A percentile compares a stretch with the other conserved stretches of the same genome.
Evolutionary conservation across 2,797 vertebrate genomes (phyloP).

Genomic region (Phaenicophaeus curvirostris): DNA sequence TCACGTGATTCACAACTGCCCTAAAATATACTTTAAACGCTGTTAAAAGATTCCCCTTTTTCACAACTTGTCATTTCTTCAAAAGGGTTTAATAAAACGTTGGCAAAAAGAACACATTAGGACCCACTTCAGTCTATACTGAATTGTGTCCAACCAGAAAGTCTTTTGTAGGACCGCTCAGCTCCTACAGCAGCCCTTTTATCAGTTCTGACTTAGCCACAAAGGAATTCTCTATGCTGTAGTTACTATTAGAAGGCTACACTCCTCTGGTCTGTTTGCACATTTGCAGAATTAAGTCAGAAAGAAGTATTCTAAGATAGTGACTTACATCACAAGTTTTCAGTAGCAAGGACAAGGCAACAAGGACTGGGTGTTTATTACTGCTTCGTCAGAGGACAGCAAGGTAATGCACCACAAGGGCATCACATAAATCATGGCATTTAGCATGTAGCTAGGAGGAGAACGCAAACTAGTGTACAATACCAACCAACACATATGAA

Average conservation of each 20-base stretch:
- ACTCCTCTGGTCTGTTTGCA: neutral
- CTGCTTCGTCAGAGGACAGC: neutral
- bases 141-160: neutral
- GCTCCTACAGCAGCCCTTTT: neutral
- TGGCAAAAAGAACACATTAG: neutral
- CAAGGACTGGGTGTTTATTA: neutral
- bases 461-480: neutral
- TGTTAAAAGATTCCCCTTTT: neutral
- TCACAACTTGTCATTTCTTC: neutral
- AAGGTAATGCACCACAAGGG: neutral
- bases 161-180: neutral
- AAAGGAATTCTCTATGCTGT: neutral
- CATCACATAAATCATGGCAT: constrained; percentile 13
- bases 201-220: constrained; percentile 1
- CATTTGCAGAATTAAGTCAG: neutral
- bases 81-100: neutral
- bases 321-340: neutral
- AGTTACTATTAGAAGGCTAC: neutral
- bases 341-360: neutral
- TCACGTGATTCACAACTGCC: neutral
- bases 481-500: neutral
- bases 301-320: neutral
- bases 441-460: neutral
- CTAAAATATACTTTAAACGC: neutral
- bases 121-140: neutral